phyloP scores from a whole-genome alignment of 2,888 invertebrate genomes.

The Torymus tubicola region DNA sequence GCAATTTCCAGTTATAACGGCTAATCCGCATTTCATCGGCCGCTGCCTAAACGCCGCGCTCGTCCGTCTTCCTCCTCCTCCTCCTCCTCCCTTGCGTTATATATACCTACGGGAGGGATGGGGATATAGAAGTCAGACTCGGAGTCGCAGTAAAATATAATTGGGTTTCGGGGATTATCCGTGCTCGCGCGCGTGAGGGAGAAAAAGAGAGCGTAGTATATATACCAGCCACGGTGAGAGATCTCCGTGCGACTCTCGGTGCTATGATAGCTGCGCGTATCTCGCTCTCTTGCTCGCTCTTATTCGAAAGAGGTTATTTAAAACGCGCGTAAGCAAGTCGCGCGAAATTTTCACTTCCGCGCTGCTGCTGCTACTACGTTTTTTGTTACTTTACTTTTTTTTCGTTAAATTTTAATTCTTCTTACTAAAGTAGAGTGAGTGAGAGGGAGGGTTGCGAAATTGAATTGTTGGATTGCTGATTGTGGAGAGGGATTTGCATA shows the following conservation, averaged over 20 bases:
- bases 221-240: not conserved
- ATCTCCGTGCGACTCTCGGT: constrained; percentile 69
- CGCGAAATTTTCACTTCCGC: constrained; percentile 47
- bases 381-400: not conserved
- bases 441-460: constrained; percentile 22
- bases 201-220: not conserved
- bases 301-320: constrained; percentile 54
- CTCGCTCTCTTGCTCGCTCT: constrained; percentile 13
- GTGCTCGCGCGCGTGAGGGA: constrained; percentile 65
- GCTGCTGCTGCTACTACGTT: not conserved
- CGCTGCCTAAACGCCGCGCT: constrained; percentile 61
- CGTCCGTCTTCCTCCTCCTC: constrained; percentile 70
- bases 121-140: constrained; percentile 73
- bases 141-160: constrained; percentile 76
- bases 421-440: not conserved
- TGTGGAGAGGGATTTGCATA: constrained; percentile 40
- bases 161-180: constrained; percentile 76
- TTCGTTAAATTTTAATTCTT: constrained; percentile 35
- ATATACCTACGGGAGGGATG: not conserved
- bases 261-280: constrained; percentile 20
- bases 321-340: constrained; percentile 48
- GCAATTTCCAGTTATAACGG: constrained; percentile 75
- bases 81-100: constrained; percentile 12
- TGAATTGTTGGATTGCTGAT: constrained; percentile 46
- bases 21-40: constrained; percentile 76